Evolutionary conservation across 2,113 vertebrate genomes (phyloP).

Genomic region (Sialia sialis): DNA sequence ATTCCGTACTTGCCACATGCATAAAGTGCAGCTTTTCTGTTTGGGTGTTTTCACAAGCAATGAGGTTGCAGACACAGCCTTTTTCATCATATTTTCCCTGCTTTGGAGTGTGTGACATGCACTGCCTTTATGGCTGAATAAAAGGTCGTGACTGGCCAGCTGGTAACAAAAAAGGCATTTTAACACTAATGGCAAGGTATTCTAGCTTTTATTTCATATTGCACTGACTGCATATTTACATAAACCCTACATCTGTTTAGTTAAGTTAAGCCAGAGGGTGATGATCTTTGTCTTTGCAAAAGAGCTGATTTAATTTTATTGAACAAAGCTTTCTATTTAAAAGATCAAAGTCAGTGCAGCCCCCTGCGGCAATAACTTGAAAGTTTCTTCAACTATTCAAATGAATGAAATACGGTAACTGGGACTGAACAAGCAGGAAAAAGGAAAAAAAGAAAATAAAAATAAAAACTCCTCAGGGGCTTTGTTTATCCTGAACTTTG

Average conservation of each 20-base stretch:
- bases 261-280: slow-evolving; percentile 28
- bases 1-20: not conserved
- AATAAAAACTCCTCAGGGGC: not conserved
- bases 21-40: not conserved
- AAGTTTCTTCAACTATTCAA: slow-evolving; percentile 2
- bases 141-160: slow-evolving; percentile 8
- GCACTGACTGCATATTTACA: slow-evolving; percentile 5
- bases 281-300: slow-evolving; percentile 30
- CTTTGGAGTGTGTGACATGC: not conserved
- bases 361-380: not conserved
- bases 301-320: slow-evolving; percentile 12
- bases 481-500: not conserved
- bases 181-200: not conserved
- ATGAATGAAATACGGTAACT: not conserved
- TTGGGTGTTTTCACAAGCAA: not conserved
- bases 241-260: slow-evolving; percentile 30
- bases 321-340: slow-evolving; percentile 36
- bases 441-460: not conserved
- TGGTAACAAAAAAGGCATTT: not conserved
- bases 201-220: slow-evolving; percentile 21
- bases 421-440: not conserved
- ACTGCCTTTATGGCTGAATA: not conserved
- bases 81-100: not conserved
- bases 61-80: not conserved
- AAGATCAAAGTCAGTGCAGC: slow-evolving; percentile 34